These are phyloP conservation scores for Vollenhovia emeryi DNA, from an alignment of 1,140 invertebrate species.

Conservation along the genomic window DNA sequence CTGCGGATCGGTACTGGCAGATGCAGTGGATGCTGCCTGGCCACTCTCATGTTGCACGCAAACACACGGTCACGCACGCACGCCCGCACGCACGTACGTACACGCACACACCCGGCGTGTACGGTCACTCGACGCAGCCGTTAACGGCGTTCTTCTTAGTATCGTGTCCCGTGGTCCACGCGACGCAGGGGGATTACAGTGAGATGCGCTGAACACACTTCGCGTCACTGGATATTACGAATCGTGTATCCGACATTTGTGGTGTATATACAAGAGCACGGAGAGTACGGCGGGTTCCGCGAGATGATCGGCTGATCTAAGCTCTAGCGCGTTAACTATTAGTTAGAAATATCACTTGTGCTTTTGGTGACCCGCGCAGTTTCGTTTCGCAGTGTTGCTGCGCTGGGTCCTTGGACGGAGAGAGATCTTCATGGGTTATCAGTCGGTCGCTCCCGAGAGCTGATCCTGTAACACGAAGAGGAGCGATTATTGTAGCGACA, in stretches of 20 bases:
- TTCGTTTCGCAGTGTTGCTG: slow-evolving; percentile 57
- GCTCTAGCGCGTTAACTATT: slow-evolving; percentile 62
- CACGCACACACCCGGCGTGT: background rate
- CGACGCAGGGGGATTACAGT: background rate
- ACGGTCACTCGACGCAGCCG: background rate
- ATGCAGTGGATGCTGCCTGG: slow-evolving; percentile 82
- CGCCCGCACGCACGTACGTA: background rate
- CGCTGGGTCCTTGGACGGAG: slow-evolving; percentile 79
- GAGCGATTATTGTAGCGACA: background rate
- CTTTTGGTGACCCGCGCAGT: slow-evolving; percentile 65
- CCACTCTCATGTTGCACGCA: slow-evolving; percentile 82
- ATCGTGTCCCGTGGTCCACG: background rate
- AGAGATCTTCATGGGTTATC: slow-evolving; percentile 74
- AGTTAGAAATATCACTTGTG: slow-evolving; percentile 72
- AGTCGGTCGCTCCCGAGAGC: slow-evolving; percentile 61
- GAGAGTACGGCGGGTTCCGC: background rate
- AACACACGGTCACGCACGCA: slow-evolving; percentile 50
- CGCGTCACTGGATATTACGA: slow-evolving; percentile 37
- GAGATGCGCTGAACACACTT: slow-evolving; percentile 63
- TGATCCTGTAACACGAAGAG: slow-evolving; percentile 63
- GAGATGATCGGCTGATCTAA: slow-evolving; percentile 24
- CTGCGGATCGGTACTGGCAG: slow-evolving; percentile 79
- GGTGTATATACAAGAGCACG: slow-evolving; percentile 1
- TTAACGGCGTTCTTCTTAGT: background rate
- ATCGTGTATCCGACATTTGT: slow-evolving; percentile 25